A percentile compares a stretch with the other conserved stretches of the same genome.
phyloP scores from a whole-genome alignment of 1,140 invertebrate species.

The Dreissena polymorpha region DNA sequence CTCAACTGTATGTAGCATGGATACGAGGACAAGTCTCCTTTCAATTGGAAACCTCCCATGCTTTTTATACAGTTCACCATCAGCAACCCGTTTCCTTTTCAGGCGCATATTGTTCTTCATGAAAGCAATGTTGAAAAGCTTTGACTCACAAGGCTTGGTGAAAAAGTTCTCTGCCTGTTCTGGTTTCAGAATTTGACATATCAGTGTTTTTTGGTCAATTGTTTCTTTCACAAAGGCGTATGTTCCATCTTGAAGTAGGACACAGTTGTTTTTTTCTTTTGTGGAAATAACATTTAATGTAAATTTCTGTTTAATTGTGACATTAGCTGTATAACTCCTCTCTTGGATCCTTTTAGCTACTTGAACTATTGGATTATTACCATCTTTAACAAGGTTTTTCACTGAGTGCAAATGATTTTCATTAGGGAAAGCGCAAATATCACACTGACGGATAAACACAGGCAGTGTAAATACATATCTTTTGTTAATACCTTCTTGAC shows the following conservation, averaged over 20 bases:
- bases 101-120: background rate
- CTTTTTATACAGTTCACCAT: conserved; percentile 25
- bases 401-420: too few species aligned
- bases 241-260: conserved; percentile 30
- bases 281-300: conserved; percentile 27
- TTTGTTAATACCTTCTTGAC: conserved; percentile 75
- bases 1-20: conserved; percentile 52
- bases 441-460: conserved; percentile 73
- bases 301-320: background rate
- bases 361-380: too few species aligned
- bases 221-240: conserved; percentile 43
- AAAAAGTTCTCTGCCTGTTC: conserved; percentile 33
- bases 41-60: conserved; percentile 30
- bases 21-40: conserved; percentile 39
- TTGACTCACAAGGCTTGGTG: conserved; percentile 46
- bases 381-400: too few species aligned
- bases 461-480: conserved; percentile 77
- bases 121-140: conserved; percentile 39
- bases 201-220: conserved; percentile 3
- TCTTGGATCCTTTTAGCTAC: too few species aligned
- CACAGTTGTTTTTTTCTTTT: conserved; percentile 38
- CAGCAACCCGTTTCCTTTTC: conserved; percentile 14
- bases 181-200: conserved; percentile 36
- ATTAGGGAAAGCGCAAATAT: conserved; percentile 76
- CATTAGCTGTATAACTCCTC: too few species aligned